Conservation (phyloP, 2,888 invertebrate genomes). For the Chironomus riparius region DNA sequence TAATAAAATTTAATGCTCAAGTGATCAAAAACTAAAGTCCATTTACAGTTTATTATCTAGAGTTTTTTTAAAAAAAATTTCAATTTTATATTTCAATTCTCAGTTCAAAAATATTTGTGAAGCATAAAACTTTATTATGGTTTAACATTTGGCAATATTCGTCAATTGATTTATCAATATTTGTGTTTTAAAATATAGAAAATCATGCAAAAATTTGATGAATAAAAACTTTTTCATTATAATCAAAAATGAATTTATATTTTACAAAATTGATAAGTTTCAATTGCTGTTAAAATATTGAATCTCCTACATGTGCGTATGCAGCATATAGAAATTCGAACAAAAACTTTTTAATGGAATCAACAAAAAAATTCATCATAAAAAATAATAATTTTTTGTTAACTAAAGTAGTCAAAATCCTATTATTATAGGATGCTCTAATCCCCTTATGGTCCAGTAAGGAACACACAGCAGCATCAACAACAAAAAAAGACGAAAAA, state of each 20-base stretch:
- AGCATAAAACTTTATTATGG: too few relatives aligned
- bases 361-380: background rate
- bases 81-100: too few relatives aligned
- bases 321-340: too few relatives aligned
- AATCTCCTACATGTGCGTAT: background rate
- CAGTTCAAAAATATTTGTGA: too few relatives aligned
- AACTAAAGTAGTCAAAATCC: background rate
- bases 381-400: too few relatives aligned
- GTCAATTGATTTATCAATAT: constrained; percentile 5
- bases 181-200: background rate
- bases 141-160: background rate
- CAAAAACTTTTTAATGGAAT: background rate
- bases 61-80: too few relatives aligned
- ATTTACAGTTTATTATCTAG: too few relatives aligned
- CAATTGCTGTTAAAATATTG: background rate
- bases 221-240: background rate
- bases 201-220: background rate
- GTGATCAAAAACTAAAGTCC: too few relatives aligned
- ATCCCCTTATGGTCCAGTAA: background rate
- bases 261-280: background rate
- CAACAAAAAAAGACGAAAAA: too few relatives aligned
- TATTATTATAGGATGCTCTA: background rate
- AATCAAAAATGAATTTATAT: background rate
- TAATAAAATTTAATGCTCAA: too few relatives aligned
- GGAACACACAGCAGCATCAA: too few relatives aligned